Evolutionary conservation across 1,140 invertebrate species (phyloP).

Genomic region (Drosophila varians): DNA sequence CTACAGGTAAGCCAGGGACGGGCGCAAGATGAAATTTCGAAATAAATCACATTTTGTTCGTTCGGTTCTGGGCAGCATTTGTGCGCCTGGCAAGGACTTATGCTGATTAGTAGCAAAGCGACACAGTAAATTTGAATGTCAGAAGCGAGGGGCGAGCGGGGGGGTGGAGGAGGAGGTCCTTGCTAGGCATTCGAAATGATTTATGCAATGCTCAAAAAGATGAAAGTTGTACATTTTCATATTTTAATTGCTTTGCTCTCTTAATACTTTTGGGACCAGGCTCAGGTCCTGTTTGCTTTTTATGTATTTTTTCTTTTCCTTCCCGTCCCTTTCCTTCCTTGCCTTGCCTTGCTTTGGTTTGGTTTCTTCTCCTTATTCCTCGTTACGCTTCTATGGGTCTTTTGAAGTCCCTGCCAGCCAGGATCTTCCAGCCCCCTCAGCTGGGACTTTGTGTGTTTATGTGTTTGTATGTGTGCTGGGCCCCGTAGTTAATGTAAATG

Average conservation of each 20-base stretch:
- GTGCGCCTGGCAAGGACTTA: constrained; percentile 65
- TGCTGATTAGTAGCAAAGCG: constrained; percentile 78
- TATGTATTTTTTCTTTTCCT: constrained; percentile 29
- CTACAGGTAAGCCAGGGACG: constrained; percentile 57
- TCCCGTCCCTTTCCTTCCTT: constrained; percentile 5
- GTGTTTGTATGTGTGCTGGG: constrained; percentile 34
- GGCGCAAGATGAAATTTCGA: constrained; percentile 46
- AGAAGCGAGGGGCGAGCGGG: constrained; percentile 1
- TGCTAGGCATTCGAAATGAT: constrained; percentile 75
- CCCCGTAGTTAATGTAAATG: constrained; percentile 79
- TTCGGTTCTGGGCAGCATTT: constrained; percentile 37
- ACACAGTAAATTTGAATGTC: constrained; percentile 79
- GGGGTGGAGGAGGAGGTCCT: too few relatives aligned
- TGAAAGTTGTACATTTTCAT: constrained; percentile 82
- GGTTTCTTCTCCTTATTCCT: constrained; percentile 43
- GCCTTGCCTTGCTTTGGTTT: constrained; percentile 6
- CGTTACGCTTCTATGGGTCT: constrained; percentile 76
- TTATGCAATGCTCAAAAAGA: constrained; percentile 82
- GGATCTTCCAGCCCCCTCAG: constrained; percentile 10
- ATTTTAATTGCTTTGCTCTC: constrained; percentile 82
- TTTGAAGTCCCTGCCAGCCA: constrained; percentile 56
- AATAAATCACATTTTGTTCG: constrained; percentile 74
- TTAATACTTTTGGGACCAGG: constrained; percentile 79
- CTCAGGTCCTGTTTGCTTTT: constrained; percentile 42
- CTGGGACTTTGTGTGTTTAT: constrained; percentile 10